Percentiles rank a stretch among this genome's conserved stretches.
Evolutionary conservation across 2,113 vertebrate genomes (phyloP).

Genomic region (Alectura lathami): DNA sequence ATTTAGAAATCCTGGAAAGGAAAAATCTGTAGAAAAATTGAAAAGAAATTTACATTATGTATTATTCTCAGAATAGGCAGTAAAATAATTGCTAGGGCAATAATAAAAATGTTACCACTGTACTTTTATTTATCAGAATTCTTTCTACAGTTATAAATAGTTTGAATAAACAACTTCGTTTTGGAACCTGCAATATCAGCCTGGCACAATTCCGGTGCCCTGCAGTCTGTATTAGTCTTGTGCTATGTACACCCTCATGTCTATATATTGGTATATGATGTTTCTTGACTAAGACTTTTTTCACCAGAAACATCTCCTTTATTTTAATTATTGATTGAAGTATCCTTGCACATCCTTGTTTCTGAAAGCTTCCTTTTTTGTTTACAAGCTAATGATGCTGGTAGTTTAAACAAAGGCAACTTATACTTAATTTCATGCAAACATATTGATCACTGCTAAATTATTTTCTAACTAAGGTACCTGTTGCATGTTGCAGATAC

Average conservation of each 20-base stretch:
- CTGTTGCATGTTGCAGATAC: background rate
- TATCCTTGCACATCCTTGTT: background rate
- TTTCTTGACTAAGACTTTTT: background rate
- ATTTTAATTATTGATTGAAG: background rate
- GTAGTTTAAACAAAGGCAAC: background rate
- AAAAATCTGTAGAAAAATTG: background rate
- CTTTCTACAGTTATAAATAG: conserved; percentile 19
- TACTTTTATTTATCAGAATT: background rate
- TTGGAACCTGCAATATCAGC: background rate
- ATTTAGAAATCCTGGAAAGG: background rate
- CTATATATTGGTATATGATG: background rate
- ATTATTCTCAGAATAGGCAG: background rate
- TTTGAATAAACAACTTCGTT: conserved; percentile 15
- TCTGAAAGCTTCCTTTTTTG: background rate
- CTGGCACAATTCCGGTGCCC: background rate
- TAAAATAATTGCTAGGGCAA: background rate
- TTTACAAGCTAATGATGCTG: background rate
- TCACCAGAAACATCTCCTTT: background rate
- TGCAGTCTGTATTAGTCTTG: background rate
- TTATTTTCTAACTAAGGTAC: background rate
- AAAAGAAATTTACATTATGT: background rate
- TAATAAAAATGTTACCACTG: background rate
- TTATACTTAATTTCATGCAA: background rate
- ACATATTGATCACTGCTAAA: background rate
- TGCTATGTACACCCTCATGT: background rate